phyloP scores from a whole-genome alignment of 1,140 invertebrate genomes.

The Andricus grossulariae region DNA sequence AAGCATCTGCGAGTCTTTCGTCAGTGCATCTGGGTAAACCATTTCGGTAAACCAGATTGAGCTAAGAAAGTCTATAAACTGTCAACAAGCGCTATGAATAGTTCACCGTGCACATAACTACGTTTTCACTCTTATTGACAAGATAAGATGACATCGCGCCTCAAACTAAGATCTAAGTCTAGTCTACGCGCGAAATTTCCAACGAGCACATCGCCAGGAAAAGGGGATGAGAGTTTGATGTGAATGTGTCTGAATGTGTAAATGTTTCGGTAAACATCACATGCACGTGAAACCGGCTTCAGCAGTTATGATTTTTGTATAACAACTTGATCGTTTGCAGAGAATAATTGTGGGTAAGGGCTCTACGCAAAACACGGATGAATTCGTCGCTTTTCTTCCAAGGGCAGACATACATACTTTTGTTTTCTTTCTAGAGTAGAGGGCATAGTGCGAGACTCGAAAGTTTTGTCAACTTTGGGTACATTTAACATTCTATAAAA shows the following conservation, averaged over 20 bases:
- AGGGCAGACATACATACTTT: not conserved
- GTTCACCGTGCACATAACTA: slow-evolving; percentile 13
- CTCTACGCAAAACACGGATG: slow-evolving; percentile 26
- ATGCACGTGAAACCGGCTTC: slow-evolving; percentile 11
- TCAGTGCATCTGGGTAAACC: not conserved
- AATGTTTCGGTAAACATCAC: slow-evolving; percentile 18
- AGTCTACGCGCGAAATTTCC: slow-evolving; percentile 1
- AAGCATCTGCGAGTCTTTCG: not conserved
- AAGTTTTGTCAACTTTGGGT: slow-evolving; percentile 8
- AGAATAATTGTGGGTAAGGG: slow-evolving; percentile 24
- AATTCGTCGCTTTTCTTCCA: slow-evolving; percentile 10
- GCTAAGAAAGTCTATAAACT: not conserved
- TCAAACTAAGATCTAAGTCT: slow-evolving; percentile 12
- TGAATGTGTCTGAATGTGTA: slow-evolving; percentile 21
- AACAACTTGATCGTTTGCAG: slow-evolving; percentile 28
- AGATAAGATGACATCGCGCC: slow-evolving; percentile 12
- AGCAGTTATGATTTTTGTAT: slow-evolving; percentile 20
- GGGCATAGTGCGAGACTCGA: not conserved
- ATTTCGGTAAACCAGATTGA: not conserved
- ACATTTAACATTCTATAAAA: slow-evolving; percentile 23
- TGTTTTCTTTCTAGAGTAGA: not conserved
- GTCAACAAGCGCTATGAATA: not conserved
- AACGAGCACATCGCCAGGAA: slow-evolving; percentile 8
- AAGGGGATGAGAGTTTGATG: slow-evolving; percentile 16
- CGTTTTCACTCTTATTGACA: slow-evolving; percentile 16